Conservation (phyloP, 2,888 invertebrate genomes). For the Protodeltote pygarga region DNA sequence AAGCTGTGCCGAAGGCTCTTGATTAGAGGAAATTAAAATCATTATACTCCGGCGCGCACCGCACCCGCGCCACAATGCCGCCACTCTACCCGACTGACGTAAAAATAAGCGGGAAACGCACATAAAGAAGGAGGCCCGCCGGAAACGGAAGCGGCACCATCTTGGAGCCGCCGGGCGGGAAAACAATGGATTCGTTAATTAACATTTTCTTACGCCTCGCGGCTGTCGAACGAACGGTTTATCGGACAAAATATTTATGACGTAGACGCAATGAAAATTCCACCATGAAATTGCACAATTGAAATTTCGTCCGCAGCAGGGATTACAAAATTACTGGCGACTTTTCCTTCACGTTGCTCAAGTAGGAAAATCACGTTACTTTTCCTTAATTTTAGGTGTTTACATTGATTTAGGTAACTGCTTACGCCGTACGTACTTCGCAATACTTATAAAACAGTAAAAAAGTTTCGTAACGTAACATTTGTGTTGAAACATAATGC, state of each 20-base stretch:
- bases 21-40: constrained; percentile 88
- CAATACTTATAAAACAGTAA: too few species aligned
- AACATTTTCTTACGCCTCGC: constrained; percentile 91
- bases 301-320: constrained; percentile 66
- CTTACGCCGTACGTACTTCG: too few species aligned
- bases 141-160: constrained; percentile 87
- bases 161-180: constrained; percentile 88
- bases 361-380: background rate
- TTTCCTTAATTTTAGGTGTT: too few species aligned
- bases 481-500: constrained; percentile 23
- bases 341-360: constrained; percentile 17
- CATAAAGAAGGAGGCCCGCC: constrained; percentile 84
- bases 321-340: constrained; percentile 34
- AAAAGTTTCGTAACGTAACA: background rate
- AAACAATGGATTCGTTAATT: constrained; percentile 93
- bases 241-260: constrained; percentile 87
- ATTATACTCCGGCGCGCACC: constrained; percentile 81
- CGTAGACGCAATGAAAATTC: constrained; percentile 81
- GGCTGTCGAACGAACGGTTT: constrained; percentile 87
- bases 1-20: constrained; percentile 85
- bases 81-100: constrained; percentile 73
- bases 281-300: constrained; percentile 76
- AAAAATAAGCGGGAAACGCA: constrained; percentile 85
- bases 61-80: constrained; percentile 75
- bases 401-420: too few species aligned